These are phyloP conservation scores for Tinamus major DNA, from an alignment of 2,797 vertebrate genomes.

Conservation along the genomic window DNA sequence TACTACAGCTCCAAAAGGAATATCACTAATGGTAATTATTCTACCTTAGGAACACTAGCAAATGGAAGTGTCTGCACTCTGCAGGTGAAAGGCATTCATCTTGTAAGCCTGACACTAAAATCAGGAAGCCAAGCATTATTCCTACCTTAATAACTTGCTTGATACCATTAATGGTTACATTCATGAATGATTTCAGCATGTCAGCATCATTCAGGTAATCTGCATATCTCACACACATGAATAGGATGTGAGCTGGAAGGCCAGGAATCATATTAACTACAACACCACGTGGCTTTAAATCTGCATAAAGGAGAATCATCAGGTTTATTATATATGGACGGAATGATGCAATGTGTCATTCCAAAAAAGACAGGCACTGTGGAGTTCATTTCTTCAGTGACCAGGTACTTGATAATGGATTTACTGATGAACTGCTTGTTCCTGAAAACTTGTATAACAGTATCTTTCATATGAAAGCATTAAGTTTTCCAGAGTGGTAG, in stretches of 20 bases:
- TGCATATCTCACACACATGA: slow-evolving; percentile 94
- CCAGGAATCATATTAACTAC: slow-evolving; percentile 95
- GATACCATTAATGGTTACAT: slow-evolving; percentile 83
- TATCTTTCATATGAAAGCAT: neutral
- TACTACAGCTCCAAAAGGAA: neutral
- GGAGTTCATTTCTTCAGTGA: neutral
- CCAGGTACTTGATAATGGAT: neutral
- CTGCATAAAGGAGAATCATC: slow-evolving; percentile 72
- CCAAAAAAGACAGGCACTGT: neutral
- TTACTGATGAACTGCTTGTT: neutral
- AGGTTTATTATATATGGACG: neutral
- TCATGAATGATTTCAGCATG: slow-evolving; percentile 94
- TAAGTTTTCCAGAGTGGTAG: neutral
- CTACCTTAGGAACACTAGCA: neutral
- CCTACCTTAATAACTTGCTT: slow-evolving; percentile 90
- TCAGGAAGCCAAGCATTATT: neutral
- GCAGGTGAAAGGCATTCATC: neutral
- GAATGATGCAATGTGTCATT: neutral
- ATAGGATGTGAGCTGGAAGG: slow-evolving; percentile 91
- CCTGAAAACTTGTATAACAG: neutral
- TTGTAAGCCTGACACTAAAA: neutral
- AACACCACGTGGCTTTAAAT: slow-evolving; percentile 93
- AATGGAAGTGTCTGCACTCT: neutral
- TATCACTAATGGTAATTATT: neutral
- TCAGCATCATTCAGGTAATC: slow-evolving; percentile 91